Conservation (phyloP, 2,888 invertebrate genomes). For the Megalurothrips usitatus region DNA sequence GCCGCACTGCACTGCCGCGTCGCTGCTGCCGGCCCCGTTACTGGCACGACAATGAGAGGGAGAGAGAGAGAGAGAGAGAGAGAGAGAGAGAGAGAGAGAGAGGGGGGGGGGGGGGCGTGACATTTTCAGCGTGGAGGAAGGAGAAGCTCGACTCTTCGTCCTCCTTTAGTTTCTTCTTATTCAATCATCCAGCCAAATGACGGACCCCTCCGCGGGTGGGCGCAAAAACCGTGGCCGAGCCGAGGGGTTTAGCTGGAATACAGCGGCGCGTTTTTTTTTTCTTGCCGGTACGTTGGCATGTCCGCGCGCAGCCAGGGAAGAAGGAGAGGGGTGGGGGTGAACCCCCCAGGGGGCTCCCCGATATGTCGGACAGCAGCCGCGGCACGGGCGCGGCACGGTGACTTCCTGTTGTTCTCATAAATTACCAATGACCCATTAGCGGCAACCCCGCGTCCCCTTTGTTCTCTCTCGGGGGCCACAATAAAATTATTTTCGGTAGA, state of each 20-base stretch:
- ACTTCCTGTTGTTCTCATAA: constrained; percentile 18
- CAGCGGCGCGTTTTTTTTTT: no score
- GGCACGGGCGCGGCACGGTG: neutral
- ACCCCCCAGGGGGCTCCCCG: neutral
- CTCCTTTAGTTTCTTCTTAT: no score
- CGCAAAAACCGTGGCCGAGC: no score
- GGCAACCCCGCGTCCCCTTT: neutral
- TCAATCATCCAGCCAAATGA: no score
- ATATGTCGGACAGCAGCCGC: neutral
- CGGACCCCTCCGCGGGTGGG: no score
- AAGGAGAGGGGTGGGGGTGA: neutral
- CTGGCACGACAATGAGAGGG: neutral
- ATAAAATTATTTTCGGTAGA: constrained; percentile 23
- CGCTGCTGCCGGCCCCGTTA: neutral
- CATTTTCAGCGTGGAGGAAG: no score
- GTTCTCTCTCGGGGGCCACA: neutral
- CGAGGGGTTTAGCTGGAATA: no score
- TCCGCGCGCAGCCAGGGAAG: neutral
- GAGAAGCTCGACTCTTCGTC: no score
- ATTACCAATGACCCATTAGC: constrained; percentile 22
- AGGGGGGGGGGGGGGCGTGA: neutral
- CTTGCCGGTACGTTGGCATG: neutral
- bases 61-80: no score
- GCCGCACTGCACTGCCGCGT: neutral
- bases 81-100: no score